These are phyloP conservation scores for Drosophila bipectinata DNA, from an alignment of 1,140 invertebrate genomes.

Conservation along the genomic window DNA sequence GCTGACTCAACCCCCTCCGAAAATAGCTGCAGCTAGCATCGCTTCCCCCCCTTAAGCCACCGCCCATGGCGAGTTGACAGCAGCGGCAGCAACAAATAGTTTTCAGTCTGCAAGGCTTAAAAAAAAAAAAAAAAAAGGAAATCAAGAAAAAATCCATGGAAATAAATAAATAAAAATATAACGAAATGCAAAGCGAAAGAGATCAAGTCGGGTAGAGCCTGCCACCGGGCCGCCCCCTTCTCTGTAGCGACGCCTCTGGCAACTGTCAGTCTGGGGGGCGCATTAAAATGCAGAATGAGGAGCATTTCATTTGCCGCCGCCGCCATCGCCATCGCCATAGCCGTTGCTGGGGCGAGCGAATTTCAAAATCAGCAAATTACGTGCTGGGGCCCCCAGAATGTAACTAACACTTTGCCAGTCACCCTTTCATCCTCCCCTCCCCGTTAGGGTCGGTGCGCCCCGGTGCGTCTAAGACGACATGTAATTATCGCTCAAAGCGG, in stretches of 20 bases:
- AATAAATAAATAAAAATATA: slow-evolving; percentile 45
- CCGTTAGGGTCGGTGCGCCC: not conserved
- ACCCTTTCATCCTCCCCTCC: not conserved
- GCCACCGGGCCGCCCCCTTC: not conserved
- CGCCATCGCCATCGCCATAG: slow-evolving; percentile 25
- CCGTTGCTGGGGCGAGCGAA: slow-evolving; percentile 62
- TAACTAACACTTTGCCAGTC: slow-evolving; percentile 74
- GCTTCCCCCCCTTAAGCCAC: slow-evolving; percentile 4
- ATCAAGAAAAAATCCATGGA: not conserved
- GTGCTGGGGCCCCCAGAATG: slow-evolving; percentile 65
- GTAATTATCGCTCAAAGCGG: slow-evolving; percentile 69
- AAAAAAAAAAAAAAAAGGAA: slow-evolving; percentile 12
- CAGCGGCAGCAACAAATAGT: slow-evolving; percentile 76
- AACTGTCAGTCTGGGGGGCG: slow-evolving; percentile 71
- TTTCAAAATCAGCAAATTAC: slow-evolving; percentile 81
- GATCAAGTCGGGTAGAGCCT: slow-evolving; percentile 18
- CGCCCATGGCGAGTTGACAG: slow-evolving; percentile 59
- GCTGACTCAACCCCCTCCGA: slow-evolving; percentile 1
- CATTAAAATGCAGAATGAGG: slow-evolving; percentile 76
- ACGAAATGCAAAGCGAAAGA: slow-evolving; percentile 49
- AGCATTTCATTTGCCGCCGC: slow-evolving; percentile 79
- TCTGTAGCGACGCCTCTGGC: slow-evolving; percentile 26
- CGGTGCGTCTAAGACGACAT: slow-evolving; percentile 70
- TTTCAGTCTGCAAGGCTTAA: slow-evolving; percentile 31
- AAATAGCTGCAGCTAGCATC: not conserved